A percentile compares a stretch with the other conserved stretches of the same genome.
Conservation (phyloP, 2,797 vertebrate genomes). For the Limosa lapponica region DNA sequence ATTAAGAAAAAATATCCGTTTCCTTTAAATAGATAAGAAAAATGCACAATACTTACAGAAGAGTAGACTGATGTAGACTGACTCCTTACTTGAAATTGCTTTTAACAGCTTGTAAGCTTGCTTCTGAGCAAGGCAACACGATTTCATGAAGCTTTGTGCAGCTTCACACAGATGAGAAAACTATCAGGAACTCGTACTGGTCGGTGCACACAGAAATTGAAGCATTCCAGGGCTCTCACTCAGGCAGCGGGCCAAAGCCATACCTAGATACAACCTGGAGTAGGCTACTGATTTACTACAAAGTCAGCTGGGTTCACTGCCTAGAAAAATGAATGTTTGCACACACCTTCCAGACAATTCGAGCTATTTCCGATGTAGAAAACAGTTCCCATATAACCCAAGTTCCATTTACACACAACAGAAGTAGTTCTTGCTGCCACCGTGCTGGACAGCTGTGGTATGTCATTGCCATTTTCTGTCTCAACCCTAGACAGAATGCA, state of each 20-base stretch:
- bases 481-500: conserved; percentile 12
- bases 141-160: not conserved
- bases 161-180: not conserved
- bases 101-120: not conserved
- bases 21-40: not conserved
- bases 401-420: not conserved
- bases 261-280: not conserved
- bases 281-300: not conserved
- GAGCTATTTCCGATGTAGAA: not conserved
- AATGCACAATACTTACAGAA: not conserved
- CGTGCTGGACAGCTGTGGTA: not conserved
- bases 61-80: not conserved
- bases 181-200: not conserved
- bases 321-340: not conserved
- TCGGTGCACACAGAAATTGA: not conserved
- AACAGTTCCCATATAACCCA: not conserved
- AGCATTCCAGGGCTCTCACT: not conserved
- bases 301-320: not conserved
- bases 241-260: not conserved
- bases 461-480: not conserved
- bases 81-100: not conserved
- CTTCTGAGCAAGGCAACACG: not conserved
- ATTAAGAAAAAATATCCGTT: not conserved
- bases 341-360: not conserved
- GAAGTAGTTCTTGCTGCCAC: not conserved